Evolutionary conservation across 2,113 vertebrate species (phyloP), one percentile per base, ranked within the genome.

Genomic region (Okapia johnstoni): DNA sequence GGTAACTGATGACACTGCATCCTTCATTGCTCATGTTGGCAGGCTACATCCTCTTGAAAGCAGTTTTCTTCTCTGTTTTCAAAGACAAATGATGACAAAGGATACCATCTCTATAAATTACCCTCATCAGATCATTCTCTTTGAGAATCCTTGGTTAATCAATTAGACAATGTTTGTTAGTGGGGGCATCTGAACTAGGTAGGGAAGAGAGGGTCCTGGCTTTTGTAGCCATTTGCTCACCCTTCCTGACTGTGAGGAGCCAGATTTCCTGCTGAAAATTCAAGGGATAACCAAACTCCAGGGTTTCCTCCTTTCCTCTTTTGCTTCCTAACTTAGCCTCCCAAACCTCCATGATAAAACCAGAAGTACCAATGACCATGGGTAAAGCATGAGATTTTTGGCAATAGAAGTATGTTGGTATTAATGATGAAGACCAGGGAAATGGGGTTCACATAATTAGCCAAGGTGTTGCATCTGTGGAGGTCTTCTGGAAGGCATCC

Each of bases 81-180:
- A 97, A 98, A 99, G 98, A 99, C 99, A 99, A 99, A 99, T 98
- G 98, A 99, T 99, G 99, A 99, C 99, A 99, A 98, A 98, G 99
- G 98, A 99, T 98, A 98, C 98, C 97, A 98, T 98, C 98, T 98
- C 99, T 98, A 99, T 99, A 98, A 99, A 99, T 99, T 99, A 99
- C 98, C 97, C 97, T 99, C 98, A 98, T 99, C 98, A 98, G 98
- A 98, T 99, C 98, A 97, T 97, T 98, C 98, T 99, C 94, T 99
- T 98, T 97, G 97, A 98, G 97, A 99, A 97, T 95, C 97, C 98
- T 98, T 98, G 98, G 98, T 99, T 99, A 98, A 99, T 99, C 98
- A 98, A 99, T 99, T 99, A 99, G 98, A 98, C 96, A 25, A 97
- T 92, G 85, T 96, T 98, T 93, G 84, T 96, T 98, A 10, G 0